Percentiles rank a stretch among this genome's conserved stretches.
phyloP scores from a whole-genome alignment of 1,140 invertebrate species.

The Galleria mellonella region DNA sequence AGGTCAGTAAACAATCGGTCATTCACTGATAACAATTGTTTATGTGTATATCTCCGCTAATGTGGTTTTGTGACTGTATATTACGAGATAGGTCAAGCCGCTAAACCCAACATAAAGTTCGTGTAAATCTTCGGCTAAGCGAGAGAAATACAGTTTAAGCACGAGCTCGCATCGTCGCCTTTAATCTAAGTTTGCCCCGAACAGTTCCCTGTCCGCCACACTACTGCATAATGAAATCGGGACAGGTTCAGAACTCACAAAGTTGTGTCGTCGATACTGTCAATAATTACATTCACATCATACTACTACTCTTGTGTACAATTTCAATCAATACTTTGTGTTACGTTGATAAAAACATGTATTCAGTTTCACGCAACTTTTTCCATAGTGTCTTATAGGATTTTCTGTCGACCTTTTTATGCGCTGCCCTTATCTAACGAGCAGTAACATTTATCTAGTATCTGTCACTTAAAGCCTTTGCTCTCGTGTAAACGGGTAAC shows the following conservation, averaged over 20 bases:
- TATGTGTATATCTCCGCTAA: no score
- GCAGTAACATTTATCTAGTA: constrained; percentile 65
- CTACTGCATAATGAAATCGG: constrained; percentile 64
- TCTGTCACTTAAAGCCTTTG: constrained; percentile 65
- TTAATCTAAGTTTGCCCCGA: constrained; percentile 67
- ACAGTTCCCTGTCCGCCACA: constrained; percentile 43
- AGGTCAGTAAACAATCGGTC: no score
- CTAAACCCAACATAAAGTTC: constrained; percentile 35
- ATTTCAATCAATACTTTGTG: background rate
- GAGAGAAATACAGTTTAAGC: constrained; percentile 56
- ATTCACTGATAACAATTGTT: no score
- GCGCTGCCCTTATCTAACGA: constrained; percentile 44
- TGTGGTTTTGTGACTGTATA: no score
- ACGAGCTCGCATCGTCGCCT: constrained; percentile 59
- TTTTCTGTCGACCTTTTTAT: constrained; percentile 32
- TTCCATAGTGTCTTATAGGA: constrained; percentile 21
- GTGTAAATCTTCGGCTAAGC: constrained; percentile 58
- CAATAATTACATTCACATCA: constrained; percentile 49
- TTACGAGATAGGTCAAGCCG: background rate
- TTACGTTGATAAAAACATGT: background rate
- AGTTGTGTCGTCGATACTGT: constrained; percentile 35
- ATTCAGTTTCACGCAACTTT: background rate
- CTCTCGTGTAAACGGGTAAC: constrained; percentile 62
- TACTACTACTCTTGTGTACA: constrained; percentile 18
- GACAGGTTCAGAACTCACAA: constrained; percentile 44